A percentile compares a stretch with the other conserved stretches of the same genome.
These are phyloP conservation scores for Cervus canadensis DNA, from an alignment of 2,113 vertebrate genomes.

Conservation along the genomic window DNA sequence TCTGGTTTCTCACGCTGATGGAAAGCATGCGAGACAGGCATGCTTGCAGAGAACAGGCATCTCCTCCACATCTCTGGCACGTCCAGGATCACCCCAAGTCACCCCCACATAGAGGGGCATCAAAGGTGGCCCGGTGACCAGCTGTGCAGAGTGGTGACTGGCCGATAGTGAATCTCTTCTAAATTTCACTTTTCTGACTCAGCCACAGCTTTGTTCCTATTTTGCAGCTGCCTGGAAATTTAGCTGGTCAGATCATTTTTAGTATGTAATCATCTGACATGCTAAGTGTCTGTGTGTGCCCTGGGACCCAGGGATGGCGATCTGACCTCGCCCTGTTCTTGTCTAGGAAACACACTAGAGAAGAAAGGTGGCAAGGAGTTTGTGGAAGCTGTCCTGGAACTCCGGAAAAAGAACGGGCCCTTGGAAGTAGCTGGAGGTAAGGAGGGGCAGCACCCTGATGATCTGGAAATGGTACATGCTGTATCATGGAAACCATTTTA, in stretches of 20 bases:
- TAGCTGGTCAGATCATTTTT: constrained; percentile 75
- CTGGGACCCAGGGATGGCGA: neutral
- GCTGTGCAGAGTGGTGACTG: neutral
- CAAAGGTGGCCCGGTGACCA: neutral
- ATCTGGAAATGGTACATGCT: fast-evolving
- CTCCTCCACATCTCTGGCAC: neutral
- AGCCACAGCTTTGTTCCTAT: constrained; percentile 81
- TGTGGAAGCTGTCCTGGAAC: constrained; percentile 90
- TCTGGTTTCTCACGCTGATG: neutral
- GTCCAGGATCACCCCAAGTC: neutral
- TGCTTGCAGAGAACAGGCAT: neutral
- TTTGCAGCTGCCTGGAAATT: constrained; percentile 78
- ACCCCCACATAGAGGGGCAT: neutral
- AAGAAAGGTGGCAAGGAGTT: constrained; percentile 98
- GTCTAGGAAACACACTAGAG: constrained; percentile 93
- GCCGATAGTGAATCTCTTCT: neutral
- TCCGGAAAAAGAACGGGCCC: constrained; percentile 96
- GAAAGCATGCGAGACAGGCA: neutral
- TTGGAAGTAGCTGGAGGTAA: constrained; percentile 96
- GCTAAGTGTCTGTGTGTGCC: constrained; percentile 50
- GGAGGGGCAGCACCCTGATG: neutral
- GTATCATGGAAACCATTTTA: fast-evolving
- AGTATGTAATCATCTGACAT: constrained; percentile 48
- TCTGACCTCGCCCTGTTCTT: constrained; percentile 73
- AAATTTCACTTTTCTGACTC: neutral